phyloP scores from a whole-genome alignment of 2,888 invertebrate species.

The Corythucha ciliata region DNA sequence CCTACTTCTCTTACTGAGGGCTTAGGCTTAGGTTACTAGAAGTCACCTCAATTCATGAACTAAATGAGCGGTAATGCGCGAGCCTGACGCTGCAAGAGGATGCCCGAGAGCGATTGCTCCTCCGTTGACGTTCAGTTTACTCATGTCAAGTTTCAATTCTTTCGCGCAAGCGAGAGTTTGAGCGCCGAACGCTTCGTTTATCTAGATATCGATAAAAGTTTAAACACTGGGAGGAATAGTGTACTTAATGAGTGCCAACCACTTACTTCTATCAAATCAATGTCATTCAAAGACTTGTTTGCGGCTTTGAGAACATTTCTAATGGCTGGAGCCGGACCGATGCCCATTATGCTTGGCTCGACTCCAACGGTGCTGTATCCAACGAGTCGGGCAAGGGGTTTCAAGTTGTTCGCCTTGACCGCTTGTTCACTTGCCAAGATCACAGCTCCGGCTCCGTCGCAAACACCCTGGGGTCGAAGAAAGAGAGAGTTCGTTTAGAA shows the following conservation, averaged over 20 bases:
- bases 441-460: slow-evolving; percentile 93
- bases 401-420: slow-evolving; percentile 65
- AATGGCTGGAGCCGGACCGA: slow-evolving; percentile 93
- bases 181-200: slow-evolving; percentile 96
- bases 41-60: slow-evolving; percentile 79
- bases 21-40: too few relatives aligned
- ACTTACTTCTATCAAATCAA: slow-evolving; percentile 83
- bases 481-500: slow-evolving; percentile 30
- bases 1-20: too few relatives aligned
- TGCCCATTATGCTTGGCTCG: slow-evolving; percentile 96
- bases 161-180: slow-evolving; percentile 89
- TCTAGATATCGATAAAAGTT: slow-evolving; percentile 51
- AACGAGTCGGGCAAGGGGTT: slow-evolving; percentile 81
- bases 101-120: slow-evolving; percentile 97
- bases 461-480: slow-evolving; percentile 93
- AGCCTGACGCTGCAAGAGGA: slow-evolving; percentile 90
- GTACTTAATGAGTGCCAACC: neutral
- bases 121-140: slow-evolving; percentile 87
- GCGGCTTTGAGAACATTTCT: slow-evolving; percentile 69
- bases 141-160: slow-evolving; percentile 73
- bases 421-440: slow-evolving; percentile 87
- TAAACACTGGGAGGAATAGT: neutral
- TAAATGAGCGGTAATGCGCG: slow-evolving; percentile 83
- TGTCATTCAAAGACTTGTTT: slow-evolving; percentile 69
- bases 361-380: slow-evolving; percentile 91